Base-by-base conservation (phyloP, 2,113 vertebrate genomes). In the Albula glossodonta region DNA sequence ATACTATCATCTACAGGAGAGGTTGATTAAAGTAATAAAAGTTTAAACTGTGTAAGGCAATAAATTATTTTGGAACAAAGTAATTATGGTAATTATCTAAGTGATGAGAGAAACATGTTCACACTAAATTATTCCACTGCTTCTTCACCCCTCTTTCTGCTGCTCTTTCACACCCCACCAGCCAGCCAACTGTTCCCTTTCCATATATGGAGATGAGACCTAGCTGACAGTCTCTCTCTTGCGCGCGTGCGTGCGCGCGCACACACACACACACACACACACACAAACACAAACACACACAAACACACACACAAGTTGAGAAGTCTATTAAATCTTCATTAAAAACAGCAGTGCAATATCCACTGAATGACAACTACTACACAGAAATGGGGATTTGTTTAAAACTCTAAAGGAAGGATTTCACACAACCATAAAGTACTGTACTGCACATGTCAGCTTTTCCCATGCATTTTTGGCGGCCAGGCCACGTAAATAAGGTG, bases 321-420 rank as follows among this genome's bases (percentile, higher is more conserved):
- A 3, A 4, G 31, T 41, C 31, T 41, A 41, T 17, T 70, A 70
- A 70, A 70, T n/a, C 63, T n/a, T 17, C 63, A 25, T 70, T 70
- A 70, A 22, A 70, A 22, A 13, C 63, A 70, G 19, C 63, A 70
- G 19, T n/a, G 4, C 19, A 4, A 70, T n/a, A 70, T 22, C 63
- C 22, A 70, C 63, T 70, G 63, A 70, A 70, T n/a, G 19, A 70
- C 2, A n/a, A 70, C 5, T 2, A 22, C 63, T 6, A n/a, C 63
- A 12, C 12, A 56, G 12, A 70, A 70, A 17, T n/a, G 63, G 60
- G 60, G 17, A 9, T 63, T 56, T 41, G 53, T 9, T 56, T 56
- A 12, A 56, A 99, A 88, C 84, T 97, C 97, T 87, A 99, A 99
- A 89, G 99, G 94, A 87, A 98, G 94, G 60, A 41, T 41, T 41